Evolutionary conservation across 2,888 invertebrate species (phyloP), one percentile per base, ranked within the genome.

Genomic region (Graphium colonna): DNA sequence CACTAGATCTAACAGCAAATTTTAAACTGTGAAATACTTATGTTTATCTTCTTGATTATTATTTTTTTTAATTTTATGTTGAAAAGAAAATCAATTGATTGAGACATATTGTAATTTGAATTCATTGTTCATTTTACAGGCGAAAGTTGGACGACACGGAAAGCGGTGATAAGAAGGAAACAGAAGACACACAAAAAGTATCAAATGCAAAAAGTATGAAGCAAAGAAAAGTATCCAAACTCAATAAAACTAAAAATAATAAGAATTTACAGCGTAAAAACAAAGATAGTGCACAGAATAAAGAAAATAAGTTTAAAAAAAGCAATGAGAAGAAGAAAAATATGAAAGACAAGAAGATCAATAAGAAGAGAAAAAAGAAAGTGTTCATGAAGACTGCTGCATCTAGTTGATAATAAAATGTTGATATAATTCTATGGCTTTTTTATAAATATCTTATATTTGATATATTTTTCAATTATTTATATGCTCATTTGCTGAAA

Each of bases 151-250:
- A 21, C 5, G 21, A 21, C 21, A 21, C 21, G 21, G 84, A 83
- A 50, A 63, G 68, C 0, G 63, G 0, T 73, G 62, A 64, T 1
- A 55, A 59, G 0, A 69, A 70, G 0, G 68, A 65, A 13, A 16
- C 68, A 1, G 75, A 73, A 59, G 65, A 64, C 9, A 72, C 77
- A 0, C 58, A 65, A 0, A 36, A 54, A 1, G 65, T 82, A 0
- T 74, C 75, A 42, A 67, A 63, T 28, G 71, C 72, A 3, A 79
- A 79, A 67, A 71, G 69, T 40, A 76, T 65, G 3, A 88, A 88
- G 58, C 73, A 75, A 3, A 78, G 79, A 49, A 82, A 69, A 71
- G 59, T 76, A 7, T 66, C 71, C 51, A 73, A 75, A 2, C 36
- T 3, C 9, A 12, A n/a, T 36, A 1, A 36, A n/a, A 36, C n/a